Conservation (phyloP, 2,888 invertebrate species). For the Spodoptera littoralis region DNA sequence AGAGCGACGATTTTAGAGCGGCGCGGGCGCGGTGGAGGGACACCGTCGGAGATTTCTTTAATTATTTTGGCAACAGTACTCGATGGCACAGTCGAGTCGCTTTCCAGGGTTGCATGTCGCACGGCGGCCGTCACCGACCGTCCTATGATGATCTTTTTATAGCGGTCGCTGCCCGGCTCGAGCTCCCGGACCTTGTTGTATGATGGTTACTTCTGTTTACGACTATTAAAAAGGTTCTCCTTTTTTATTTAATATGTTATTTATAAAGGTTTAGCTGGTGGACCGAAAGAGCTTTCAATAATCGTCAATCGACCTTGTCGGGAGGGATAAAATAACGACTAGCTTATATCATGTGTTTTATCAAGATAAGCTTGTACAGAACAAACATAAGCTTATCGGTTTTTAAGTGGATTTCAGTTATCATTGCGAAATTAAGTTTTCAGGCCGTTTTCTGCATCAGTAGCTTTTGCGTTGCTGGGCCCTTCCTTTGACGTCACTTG, state of each 20-base stretch:
- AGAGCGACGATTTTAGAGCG: slow-evolving; percentile 89
- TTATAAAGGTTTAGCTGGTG: slow-evolving; percentile 19
- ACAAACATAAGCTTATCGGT: slow-evolving; percentile 54
- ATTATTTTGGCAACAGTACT: slow-evolving; percentile 93
- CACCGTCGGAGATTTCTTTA: slow-evolving; percentile 91
- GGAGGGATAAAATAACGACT: slow-evolving; percentile 30
- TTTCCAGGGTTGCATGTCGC: slow-evolving; percentile 89
- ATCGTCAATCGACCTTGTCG: slow-evolving; percentile 35
- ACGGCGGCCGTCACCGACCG: slow-evolving; percentile 81
- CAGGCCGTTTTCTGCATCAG: slow-evolving; percentile 25
- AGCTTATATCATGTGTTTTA: slow-evolving; percentile 39
- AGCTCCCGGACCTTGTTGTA: slow-evolving; percentile 77
- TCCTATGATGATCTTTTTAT: slow-evolving; percentile 88
- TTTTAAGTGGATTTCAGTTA: slow-evolving; percentile 48
- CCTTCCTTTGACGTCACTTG: slow-evolving; percentile 11
- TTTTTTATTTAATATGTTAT: slow-evolving; percentile 52
- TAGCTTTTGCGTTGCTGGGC: slow-evolving; percentile 9
- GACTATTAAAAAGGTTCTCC: slow-evolving; percentile 65
- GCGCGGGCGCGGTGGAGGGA: slow-evolving; percentile 90
- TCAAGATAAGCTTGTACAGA: slow-evolving; percentile 53
- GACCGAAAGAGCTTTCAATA: slow-evolving; percentile 41
- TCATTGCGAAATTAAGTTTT: slow-evolving; percentile 46
- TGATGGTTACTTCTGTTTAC: slow-evolving; percentile 71
- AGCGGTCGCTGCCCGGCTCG: slow-evolving; percentile 86
- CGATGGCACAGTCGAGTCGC: slow-evolving; percentile 88